These are phyloP conservation scores for Incurvaria masculella DNA, from an alignment of 2,888 invertebrate genomes.

Conservation along the genomic window DNA sequence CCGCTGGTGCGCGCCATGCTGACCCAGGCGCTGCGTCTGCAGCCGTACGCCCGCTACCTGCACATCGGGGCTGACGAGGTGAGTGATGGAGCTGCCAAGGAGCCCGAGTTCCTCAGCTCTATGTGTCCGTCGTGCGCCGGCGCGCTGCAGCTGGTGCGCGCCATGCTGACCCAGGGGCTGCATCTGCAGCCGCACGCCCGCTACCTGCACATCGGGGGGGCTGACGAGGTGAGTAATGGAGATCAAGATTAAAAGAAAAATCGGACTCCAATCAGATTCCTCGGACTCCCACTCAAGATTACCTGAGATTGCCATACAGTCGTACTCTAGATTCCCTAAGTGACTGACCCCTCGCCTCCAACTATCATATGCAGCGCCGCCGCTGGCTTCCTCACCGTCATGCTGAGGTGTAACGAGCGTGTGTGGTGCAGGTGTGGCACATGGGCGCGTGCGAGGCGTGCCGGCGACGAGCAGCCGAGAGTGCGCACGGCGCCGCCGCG, in stretches of 20 bases:
- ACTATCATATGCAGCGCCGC: too few species aligned
- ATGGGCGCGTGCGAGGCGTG: conserved; percentile 61
- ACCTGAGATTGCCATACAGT: too few species aligned
- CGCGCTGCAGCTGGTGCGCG: conserved; percentile 58
- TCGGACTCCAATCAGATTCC: too few species aligned
- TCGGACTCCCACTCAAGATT: too few species aligned
- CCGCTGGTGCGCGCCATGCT: conserved; percentile 64
- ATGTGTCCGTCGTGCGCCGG: conserved; percentile 68
- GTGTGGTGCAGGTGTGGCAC: conserved; percentile 68
- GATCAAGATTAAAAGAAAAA: too few species aligned
- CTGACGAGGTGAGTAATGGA: too few species aligned
- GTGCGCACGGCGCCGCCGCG: conserved; percentile 50
- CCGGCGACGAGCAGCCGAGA: conserved; percentile 37
- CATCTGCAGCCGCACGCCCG: conserved; percentile 61
- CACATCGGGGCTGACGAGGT: conserved; percentile 85
- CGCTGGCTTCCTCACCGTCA: too few species aligned
- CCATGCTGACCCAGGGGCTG: conserved; percentile 70
- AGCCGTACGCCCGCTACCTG: conserved; percentile 62
- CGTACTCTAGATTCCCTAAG: too few species aligned
- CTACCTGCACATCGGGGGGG: conserved; percentile 77
- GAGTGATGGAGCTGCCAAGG: conserved; percentile 42
- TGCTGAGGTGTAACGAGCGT: too few species aligned
- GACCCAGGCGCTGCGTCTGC: conserved; percentile 65
- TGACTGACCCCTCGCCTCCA: too few species aligned
- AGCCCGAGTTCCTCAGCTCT: conserved; percentile 63